These are phyloP conservation scores for Heterohyrax brucei DNA, from an alignment of 2,797 vertebrate species.

Conservation along the genomic window DNA sequence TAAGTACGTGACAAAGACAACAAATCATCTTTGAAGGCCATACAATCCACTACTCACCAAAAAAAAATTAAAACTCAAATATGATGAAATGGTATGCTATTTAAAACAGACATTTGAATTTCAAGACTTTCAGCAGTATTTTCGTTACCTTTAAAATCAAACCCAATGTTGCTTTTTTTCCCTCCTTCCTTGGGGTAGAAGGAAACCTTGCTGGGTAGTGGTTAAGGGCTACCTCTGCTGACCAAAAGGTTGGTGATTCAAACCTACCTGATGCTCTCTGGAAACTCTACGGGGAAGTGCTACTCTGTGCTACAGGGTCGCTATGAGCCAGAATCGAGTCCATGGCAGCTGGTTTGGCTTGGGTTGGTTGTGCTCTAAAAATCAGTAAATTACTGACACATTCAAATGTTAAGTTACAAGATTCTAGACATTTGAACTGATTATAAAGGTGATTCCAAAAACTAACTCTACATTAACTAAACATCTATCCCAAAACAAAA, in stretches of 20 bases:
- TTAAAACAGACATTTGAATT: neutral
- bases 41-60: neutral
- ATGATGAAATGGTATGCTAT: neutral
- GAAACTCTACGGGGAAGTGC: no score
- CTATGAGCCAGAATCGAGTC: no score
- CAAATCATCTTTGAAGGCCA: conserved; percentile 42
- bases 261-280: no score
- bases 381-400: conserved; percentile 35
- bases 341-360: no score
- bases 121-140: conserved; percentile 56
- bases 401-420: neutral
- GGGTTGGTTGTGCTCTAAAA: neutral
- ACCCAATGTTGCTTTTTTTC: conserved; percentile 26
- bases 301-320: no score
- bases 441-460: conserved; percentile 37
- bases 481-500: conserved; percentile 7
- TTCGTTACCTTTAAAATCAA: conserved; percentile 50
- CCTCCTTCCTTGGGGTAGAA: neutral
- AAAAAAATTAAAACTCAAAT: neutral
- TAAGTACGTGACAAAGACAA: neutral
- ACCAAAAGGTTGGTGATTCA: no score
- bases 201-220: no score
- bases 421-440: neutral
- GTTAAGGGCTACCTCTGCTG: no score
- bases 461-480: conserved; percentile 24